Evolutionary conservation across 2,797 vertebrate genomes (phyloP).

Genomic region (Sandelia bainsii): DNA sequence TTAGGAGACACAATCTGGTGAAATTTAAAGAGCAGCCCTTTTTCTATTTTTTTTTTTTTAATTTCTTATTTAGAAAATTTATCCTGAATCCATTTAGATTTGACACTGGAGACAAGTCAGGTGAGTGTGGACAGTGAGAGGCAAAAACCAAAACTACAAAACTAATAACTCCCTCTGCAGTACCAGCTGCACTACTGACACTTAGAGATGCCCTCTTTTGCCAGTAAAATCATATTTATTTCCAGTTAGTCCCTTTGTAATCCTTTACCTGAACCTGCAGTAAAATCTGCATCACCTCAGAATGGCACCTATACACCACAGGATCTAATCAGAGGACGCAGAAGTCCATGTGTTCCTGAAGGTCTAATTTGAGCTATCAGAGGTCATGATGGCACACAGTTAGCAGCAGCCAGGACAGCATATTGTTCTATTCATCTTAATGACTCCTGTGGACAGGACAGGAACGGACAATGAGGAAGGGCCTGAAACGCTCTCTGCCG

Average conservation of each 20-base stretch:
- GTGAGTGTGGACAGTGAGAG: too few relatives aligned
- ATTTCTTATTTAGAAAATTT: too few relatives aligned
- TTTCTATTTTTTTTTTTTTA: too few relatives aligned
- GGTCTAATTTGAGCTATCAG: conserved; percentile 70
- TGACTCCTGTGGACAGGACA: conserved; percentile 73
- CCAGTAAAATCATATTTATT: background rate
- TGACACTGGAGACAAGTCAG: too few relatives aligned
- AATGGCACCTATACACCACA: conserved; percentile 20
- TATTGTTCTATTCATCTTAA: conserved; percentile 80
- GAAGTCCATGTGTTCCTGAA: conserved; percentile 45
- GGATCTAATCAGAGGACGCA: conserved; percentile 30
- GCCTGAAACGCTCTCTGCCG: conserved; percentile 76
- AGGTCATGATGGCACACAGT: conserved; percentile 73
- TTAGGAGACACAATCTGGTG: too few relatives aligned
- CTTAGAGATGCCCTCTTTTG: too few relatives aligned
- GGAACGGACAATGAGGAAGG: conserved; percentile 76
- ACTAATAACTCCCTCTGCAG: too few relatives aligned
- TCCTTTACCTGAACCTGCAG: conserved; percentile 5
- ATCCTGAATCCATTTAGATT: too few relatives aligned
- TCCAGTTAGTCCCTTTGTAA: background rate
- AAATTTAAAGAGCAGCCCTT: too few relatives aligned
- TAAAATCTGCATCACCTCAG: conserved; percentile 7
- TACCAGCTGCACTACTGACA: too few relatives aligned
- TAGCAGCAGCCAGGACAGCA: conserved; percentile 58
- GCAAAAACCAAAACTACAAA: too few relatives aligned